These are phyloP conservation scores for Willisornis vidua DNA, from an alignment of 2,113 vertebrate genomes.

Conservation along the genomic window DNA sequence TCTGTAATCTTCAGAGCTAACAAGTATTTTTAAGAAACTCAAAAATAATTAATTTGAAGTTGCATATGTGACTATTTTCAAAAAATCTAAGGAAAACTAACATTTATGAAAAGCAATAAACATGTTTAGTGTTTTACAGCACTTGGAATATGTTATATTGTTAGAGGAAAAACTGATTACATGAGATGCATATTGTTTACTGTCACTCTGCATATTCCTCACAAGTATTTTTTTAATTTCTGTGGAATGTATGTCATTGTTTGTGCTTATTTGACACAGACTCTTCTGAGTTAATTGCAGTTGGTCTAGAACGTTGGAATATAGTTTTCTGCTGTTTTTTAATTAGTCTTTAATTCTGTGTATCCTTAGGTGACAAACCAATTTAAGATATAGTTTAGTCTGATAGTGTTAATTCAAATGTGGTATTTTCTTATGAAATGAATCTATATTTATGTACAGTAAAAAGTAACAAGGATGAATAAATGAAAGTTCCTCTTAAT, in stretches of 20 bases:
- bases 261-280: not conserved
- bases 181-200: not conserved
- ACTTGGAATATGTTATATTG: not conserved
- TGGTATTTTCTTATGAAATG: not conserved
- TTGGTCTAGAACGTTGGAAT: not conserved
- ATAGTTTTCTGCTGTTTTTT: not conserved
- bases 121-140: not conserved
- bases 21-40: conserved; percentile 4
- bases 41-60: not conserved
- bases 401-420: not conserved
- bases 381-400: not conserved
- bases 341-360: not conserved
- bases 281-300: not conserved
- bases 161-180: not conserved
- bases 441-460: not conserved
- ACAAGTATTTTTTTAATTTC: not conserved
- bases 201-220: not conserved
- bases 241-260: not conserved
- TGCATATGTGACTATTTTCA: not conserved
- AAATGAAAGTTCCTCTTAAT: not conserved
- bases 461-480: not conserved
- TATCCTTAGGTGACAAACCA: not conserved
- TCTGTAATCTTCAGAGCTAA: not conserved
- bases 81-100: not conserved
- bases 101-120: not conserved